Conservation (phyloP, 2,888 invertebrate species). For the Ichneumoninae sp. region DNA sequence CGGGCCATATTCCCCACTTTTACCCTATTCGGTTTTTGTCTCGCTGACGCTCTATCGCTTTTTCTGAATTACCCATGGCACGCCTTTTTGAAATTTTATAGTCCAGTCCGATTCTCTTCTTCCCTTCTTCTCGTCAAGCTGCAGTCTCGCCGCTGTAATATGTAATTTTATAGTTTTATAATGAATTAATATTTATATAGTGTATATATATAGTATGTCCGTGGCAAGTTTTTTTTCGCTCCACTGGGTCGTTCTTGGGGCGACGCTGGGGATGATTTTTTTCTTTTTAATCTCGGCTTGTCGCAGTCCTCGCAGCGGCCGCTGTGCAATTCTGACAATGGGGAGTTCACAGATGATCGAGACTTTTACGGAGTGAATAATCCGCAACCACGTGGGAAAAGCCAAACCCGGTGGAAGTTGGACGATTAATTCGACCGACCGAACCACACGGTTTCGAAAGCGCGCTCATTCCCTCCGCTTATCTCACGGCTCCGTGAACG, state of each 20-base stretch:
- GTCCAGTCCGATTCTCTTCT: too few species aligned
- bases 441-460: conserved; percentile 33
- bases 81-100: too few species aligned
- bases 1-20: too few species aligned
- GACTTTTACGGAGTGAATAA: conserved; percentile 48
- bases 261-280: background rate
- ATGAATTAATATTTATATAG: background rate
- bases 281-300: background rate
- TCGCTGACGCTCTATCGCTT: too few species aligned
- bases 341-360: conserved; percentile 31
- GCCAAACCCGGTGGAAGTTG: conserved; percentile 47
- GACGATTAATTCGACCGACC: conserved; percentile 57
- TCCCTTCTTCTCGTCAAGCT: too few species aligned
- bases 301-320: background rate
- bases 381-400: conserved; percentile 56
- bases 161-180: background rate
- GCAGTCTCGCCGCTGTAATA: background rate
- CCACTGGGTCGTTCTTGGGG: too few species aligned
- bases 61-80: too few species aligned
- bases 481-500: conserved; percentile 54
- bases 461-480: conserved; percentile 29
- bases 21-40: too few species aligned
- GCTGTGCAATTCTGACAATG: background rate
- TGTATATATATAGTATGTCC: too few species aligned
- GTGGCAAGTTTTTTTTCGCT: background rate